Conservation (phyloP, 2,888 invertebrate genomes). For the Megamerina dolium region DNA sequence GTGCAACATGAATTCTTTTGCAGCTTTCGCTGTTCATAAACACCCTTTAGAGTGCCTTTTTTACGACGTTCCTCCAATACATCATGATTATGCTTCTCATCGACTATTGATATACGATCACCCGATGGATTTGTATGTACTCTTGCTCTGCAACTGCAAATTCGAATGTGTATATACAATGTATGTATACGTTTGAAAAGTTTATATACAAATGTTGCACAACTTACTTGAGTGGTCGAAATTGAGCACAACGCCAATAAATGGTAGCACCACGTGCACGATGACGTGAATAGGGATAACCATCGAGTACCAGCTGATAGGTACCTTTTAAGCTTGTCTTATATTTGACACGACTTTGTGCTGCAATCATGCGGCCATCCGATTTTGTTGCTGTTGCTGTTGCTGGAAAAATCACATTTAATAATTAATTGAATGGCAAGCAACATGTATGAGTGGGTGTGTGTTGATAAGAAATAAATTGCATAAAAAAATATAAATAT, state of each 20-base stretch:
- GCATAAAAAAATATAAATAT: too few species aligned
- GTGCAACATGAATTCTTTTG: too few species aligned
- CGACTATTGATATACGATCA: slow-evolving; percentile 34
- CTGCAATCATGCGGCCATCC: too few species aligned
- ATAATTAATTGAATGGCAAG: too few species aligned
- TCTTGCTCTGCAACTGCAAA: slow-evolving; percentile 34
- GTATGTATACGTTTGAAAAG: too few species aligned
- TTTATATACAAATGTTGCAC: neutral
- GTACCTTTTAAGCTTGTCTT: slow-evolving; percentile 38
- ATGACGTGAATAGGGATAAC: slow-evolving; percentile 39
- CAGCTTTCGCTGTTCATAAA: slow-evolving; percentile 33
- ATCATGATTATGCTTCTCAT: slow-evolving; percentile 35
- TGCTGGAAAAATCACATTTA: too few species aligned
- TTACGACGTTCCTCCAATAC: slow-evolving; percentile 34
- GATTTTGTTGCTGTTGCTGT: too few species aligned
- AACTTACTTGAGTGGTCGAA: slow-evolving; percentile 37
- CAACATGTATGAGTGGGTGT: too few species aligned
- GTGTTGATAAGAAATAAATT: too few species aligned
- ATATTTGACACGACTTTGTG: slow-evolving; percentile 32
- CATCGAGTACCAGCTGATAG: slow-evolving; percentile 37
- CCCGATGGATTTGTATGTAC: slow-evolving; percentile 33
- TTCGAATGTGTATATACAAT: too few species aligned
- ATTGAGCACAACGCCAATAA: slow-evolving; percentile 44
- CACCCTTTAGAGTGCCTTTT: slow-evolving; percentile 35
- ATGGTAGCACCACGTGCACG: slow-evolving; percentile 35